Percentiles rank a stretch among this genome's conserved stretches.
These are phyloP conservation scores for Triplophysa siluroides DNA, from an alignment of 2,113 vertebrate genomes.

Conservation along the genomic window DNA sequence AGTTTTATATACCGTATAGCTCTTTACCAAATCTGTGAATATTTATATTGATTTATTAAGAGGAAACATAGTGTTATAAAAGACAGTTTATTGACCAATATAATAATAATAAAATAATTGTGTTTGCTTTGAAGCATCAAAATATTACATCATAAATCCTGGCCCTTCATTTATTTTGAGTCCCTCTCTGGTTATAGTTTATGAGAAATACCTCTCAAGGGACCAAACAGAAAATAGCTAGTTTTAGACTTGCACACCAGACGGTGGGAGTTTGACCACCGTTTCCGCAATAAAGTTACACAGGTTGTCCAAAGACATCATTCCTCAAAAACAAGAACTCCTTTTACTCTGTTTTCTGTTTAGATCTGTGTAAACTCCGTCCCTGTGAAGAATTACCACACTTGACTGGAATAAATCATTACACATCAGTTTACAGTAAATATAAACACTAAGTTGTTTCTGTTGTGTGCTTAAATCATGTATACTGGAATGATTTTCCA, in stretches of 20 bases:
- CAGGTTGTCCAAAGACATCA: constrained; percentile 56
- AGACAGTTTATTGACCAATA: background rate
- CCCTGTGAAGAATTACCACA: constrained; percentile 51
- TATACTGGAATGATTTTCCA: background rate
- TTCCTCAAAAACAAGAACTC: constrained; percentile 42
- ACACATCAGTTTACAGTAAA: constrained; percentile 44
- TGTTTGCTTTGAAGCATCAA: constrained; percentile 2
- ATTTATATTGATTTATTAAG: too few relatives aligned
- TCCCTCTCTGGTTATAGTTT: constrained; percentile 13
- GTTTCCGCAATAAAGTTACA: constrained; percentile 62
- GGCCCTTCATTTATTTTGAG: constrained; percentile 39
- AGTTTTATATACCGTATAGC: too few relatives aligned
- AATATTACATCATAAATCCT: constrained; percentile 29
- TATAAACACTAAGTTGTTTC: background rate
- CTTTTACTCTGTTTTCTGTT: constrained; percentile 62
- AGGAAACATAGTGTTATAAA: too few relatives aligned
- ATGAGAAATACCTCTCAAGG: constrained; percentile 42
- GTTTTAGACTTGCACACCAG: constrained; percentile 58
- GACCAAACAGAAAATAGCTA: constrained; percentile 36
- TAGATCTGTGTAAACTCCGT: constrained; percentile 49
- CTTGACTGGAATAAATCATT: constrained; percentile 49
- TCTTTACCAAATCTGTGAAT: too few relatives aligned
- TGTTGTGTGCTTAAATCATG: constrained; percentile 1
- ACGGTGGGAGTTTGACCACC: constrained; percentile 45
- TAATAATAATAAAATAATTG: background rate